Conservation (phyloP, 2,113 vertebrate species). For the Catharus fuscescens region DNA sequence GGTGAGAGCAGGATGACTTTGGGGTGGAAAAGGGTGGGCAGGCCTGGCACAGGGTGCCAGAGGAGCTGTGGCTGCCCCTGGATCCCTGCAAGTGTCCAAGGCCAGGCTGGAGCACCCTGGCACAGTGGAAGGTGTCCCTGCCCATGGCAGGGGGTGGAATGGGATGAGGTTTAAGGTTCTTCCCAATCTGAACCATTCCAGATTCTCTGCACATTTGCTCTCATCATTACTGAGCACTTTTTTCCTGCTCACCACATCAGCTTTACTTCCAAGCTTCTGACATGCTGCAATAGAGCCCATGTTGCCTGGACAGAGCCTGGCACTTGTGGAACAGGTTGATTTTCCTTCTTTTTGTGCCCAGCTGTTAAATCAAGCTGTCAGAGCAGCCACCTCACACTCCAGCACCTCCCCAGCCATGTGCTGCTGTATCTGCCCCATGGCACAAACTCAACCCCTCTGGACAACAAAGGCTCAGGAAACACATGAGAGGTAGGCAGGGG, state of each 20-base stretch:
- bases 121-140: not conserved
- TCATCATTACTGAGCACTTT: not conserved
- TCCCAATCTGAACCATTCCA: not conserved
- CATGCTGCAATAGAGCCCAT: not conserved
- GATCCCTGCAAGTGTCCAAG: not conserved
- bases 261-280: not conserved
- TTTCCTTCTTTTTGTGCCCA: not conserved
- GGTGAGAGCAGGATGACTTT: not conserved
- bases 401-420: not conserved
- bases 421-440: not conserved
- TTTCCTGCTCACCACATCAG: not conserved
- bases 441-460: not conserved
- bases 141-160: not conserved
- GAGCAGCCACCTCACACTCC: not conserved
- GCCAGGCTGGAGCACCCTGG: not conserved
- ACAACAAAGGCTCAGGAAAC: not conserved
- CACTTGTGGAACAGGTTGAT: not conserved
- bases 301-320: not conserved
- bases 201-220: not conserved
- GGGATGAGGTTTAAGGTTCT: not conserved
- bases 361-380: not conserved
- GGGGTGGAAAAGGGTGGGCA: not conserved
- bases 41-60: not conserved
- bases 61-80: not conserved
- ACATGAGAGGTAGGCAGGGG: not conserved